Base-by-base conservation (phyloP, 2,797 vertebrate species). In the Rhadinocentrus ornatus region DNA sequence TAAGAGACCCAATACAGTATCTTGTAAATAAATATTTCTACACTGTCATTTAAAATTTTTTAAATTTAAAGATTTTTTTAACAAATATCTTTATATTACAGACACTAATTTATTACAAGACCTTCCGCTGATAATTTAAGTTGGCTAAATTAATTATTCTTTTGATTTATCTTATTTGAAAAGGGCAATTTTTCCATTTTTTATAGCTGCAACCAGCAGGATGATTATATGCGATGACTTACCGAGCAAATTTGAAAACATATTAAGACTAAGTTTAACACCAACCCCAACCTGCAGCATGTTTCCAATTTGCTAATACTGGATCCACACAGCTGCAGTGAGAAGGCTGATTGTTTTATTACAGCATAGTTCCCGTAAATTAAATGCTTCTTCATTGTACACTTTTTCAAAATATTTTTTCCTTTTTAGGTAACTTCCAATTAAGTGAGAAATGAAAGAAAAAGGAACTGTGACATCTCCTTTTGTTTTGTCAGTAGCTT, bases 331-430 rank as follows among this genome's bases (percentile, higher is more conserved):
- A 41, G 62, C 24, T 66, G 52, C 27, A 72, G 69, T 84, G 68
- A 74, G n/a, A 70, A 59, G 52, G 67, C 39, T 52, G 34, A 81
- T 70, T 73, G 62, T 56, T 87, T 78, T 81, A 79, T 84, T 68
- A 80, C 62, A 20, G 50, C 35, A 58, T 22, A 41, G 31, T 72
- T 76, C 54, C 61, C 4, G 6, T 84, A 83, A 73, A 59, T 79
- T 9, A 69, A 56, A 66, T 10, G 11, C 2, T 48, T 22, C 20
- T 55, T 55, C 9, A 4, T 54, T 53, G 24, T 15, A 27, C 12
- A 10, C 50, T 39, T 59, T 60, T 41, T 27, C 16, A 22, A 41
- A 3, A 16, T 26, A 20, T 56, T 59, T 62, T 52, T 50, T 54
- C 29, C 26, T 27, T 27, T 27, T 27, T 2, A 53, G 12, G 4